phyloP scores from a whole-genome alignment of 2,888 invertebrate species.

The Brachycybe producta region DNA sequence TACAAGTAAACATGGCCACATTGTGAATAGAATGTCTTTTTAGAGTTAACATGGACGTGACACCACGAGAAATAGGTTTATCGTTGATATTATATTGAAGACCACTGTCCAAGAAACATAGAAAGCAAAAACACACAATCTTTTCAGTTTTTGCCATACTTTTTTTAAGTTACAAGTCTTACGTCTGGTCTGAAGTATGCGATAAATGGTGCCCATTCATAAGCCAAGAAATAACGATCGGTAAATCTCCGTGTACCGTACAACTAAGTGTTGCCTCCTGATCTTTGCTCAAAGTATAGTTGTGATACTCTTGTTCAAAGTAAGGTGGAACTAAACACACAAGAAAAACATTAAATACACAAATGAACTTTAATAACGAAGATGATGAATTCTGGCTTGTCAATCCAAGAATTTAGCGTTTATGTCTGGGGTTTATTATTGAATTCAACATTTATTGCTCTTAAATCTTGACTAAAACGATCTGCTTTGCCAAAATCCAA shows the following conservation, averaged over 20 bases:
- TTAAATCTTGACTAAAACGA: too few species aligned
- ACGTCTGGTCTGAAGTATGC: too few species aligned
- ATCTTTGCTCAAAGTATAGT: slow-evolving; percentile 34
- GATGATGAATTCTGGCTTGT: background rate
- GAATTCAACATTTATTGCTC: background rate
- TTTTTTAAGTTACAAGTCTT: too few species aligned
- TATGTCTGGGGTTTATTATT: background rate
- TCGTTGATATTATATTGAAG: too few species aligned
- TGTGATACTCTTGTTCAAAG: slow-evolving; percentile 79
- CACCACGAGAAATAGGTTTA: too few species aligned
- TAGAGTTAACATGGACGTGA: too few species aligned
- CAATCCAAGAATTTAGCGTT: background rate
- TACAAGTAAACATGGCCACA: background rate
- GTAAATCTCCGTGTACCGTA: slow-evolving; percentile 36
- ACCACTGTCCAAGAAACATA: too few species aligned
- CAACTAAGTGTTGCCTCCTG: slow-evolving; percentile 35
- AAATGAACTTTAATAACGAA: background rate
- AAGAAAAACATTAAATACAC: background rate
- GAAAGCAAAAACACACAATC: too few species aligned
- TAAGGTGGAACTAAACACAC: slow-evolving; percentile 63
- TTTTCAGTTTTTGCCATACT: too few species aligned
- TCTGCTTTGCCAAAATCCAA: too few species aligned
- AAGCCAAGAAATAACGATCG: slow-evolving; percentile 36
- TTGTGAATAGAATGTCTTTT: too few species aligned
- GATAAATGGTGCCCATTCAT: too few species aligned